phyloP scores from a whole-genome alignment of 2,888 invertebrate species.

The Conchocele bisecta region DNA sequence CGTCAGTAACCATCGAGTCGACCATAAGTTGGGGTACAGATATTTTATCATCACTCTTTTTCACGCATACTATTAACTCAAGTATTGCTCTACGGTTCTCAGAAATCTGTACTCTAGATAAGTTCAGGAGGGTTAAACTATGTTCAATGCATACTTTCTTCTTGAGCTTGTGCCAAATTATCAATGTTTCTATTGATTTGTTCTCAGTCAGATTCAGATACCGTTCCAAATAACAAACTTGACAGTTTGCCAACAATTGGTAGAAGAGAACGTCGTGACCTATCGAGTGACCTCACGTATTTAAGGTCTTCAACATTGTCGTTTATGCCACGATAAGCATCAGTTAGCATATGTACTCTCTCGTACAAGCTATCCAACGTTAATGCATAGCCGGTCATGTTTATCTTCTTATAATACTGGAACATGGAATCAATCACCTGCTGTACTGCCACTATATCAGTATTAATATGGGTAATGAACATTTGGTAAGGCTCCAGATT shows the following conservation, averaged over 20 bases:
- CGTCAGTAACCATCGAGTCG: too few species aligned
- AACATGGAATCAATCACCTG: neutral
- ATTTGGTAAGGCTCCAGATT: slow-evolving; percentile 7
- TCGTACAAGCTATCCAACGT: slow-evolving; percentile 19
- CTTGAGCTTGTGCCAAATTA: too few species aligned
- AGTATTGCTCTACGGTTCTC: too few species aligned
- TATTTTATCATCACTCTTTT: too few species aligned
- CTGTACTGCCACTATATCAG: neutral
- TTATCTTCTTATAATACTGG: neutral
- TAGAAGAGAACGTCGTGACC: slow-evolving; percentile 1
- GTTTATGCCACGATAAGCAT: neutral
- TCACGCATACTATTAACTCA: too few species aligned
- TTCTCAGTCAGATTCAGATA: slow-evolving; percentile 22
- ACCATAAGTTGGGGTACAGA: too few species aligned
- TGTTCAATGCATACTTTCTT: slow-evolving; percentile 17
- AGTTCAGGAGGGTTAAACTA: slow-evolving; percentile 12
- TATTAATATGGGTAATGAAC: slow-evolving; percentile 13
- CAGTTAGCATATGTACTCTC: slow-evolving; percentile 5
- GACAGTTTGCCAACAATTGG: slow-evolving; percentile 14
- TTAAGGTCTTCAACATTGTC: slow-evolving; percentile 15
- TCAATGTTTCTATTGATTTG: slow-evolving; percentile 16
- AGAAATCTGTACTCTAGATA: too few species aligned
- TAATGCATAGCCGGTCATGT: neutral
- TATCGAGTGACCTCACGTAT: neutral
- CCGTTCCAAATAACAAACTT: slow-evolving; percentile 30